These are phyloP conservation scores for Iguana delicatissima DNA, from an alignment of 2,797 vertebrate species.

Conservation along the genomic window DNA sequence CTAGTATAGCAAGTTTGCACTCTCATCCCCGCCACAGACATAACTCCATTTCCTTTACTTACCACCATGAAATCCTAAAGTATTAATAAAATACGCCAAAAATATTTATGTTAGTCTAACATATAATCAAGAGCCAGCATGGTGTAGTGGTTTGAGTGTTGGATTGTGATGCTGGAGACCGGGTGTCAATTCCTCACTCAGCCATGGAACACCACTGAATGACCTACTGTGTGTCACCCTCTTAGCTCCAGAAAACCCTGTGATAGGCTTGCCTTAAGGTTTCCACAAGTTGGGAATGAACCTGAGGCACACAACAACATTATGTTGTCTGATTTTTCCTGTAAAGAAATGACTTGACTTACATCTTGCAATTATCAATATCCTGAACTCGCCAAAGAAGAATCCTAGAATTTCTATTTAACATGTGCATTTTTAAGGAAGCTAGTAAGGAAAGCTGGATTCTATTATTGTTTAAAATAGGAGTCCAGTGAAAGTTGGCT, in stretches of 20 bases:
- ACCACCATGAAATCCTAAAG: background rate
- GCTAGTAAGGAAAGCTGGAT: background rate
- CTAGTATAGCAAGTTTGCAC: background rate
- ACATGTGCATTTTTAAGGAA: constrained; percentile 23
- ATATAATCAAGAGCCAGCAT: background rate
- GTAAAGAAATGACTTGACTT: background rate
- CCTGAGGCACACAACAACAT: too few species aligned
- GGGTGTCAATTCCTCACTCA: too few species aligned
- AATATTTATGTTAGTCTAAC: background rate
- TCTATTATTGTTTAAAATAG: background rate
- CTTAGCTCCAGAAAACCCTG: background rate
- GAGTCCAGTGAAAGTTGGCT: too few species aligned
- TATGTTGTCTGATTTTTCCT: background rate
- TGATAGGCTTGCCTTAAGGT: too few species aligned
- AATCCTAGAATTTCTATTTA: background rate
- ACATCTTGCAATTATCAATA: background rate
- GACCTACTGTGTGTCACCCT: too few species aligned
- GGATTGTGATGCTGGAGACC: too few species aligned
- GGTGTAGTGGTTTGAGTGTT: too few species aligned
- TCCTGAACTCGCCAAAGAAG: background rate
- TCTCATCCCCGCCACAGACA: background rate
- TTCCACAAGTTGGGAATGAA: too few species aligned
- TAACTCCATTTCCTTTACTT: background rate
- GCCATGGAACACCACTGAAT: too few species aligned
- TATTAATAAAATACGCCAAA: background rate